These are phyloP conservation scores for Chloroceryle amazona DNA, from an alignment of 2,797 vertebrate genomes.

Conservation along the genomic window DNA sequence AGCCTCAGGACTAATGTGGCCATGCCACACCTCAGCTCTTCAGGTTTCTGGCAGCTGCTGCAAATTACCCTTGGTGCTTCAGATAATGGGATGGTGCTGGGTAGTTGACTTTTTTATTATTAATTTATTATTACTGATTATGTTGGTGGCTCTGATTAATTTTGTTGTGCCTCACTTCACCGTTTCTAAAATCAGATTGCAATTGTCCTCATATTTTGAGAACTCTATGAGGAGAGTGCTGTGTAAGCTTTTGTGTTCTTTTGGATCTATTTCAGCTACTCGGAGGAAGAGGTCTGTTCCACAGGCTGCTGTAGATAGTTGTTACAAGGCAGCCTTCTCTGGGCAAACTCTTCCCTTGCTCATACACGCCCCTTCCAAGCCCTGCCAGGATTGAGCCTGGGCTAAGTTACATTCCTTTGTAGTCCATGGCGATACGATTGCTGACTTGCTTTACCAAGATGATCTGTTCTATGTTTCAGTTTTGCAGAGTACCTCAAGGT, in stretches of 20 bases:
- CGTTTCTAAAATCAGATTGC: background rate
- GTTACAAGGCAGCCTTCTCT: background rate
- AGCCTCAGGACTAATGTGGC: background rate
- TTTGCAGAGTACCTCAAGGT: background rate
- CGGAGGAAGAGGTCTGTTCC: background rate
- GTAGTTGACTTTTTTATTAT: background rate
- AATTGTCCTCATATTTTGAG: background rate
- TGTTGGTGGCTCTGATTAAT: background rate
- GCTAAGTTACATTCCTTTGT: background rate
- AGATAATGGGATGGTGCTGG: background rate
- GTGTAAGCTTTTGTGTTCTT: accelerated
- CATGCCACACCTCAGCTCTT: background rate
- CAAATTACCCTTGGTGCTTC: background rate
- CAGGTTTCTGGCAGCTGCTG: background rate
- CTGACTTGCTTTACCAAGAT: background rate
- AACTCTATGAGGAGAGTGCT: background rate
- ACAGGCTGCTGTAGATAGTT: background rate
- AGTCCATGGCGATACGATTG: background rate
- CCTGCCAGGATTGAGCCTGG: background rate
- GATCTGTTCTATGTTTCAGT: background rate
- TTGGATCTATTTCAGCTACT: background rate
- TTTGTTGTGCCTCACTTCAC: background rate
- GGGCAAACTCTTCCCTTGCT: background rate
- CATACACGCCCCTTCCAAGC: accelerated
- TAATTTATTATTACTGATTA: background rate